Conservation (phyloP, 2,113 vertebrate species). For the Uria aalge region DNA sequence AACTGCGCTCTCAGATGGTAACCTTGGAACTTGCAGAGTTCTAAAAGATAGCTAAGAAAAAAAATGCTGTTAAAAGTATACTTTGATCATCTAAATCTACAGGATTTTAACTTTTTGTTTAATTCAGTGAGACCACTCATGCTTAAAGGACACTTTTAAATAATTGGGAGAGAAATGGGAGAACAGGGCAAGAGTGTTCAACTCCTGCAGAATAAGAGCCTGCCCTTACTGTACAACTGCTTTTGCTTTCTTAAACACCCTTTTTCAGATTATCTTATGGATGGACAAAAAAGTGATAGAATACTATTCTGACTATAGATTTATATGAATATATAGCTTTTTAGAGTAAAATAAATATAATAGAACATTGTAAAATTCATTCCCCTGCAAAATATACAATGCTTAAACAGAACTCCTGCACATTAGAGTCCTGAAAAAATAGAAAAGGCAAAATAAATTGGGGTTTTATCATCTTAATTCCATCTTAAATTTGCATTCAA, state of each 20-base stretch:
- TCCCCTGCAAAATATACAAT: not conserved
- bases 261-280: not conserved
- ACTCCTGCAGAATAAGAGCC: not conserved
- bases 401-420: not conserved
- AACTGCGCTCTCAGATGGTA: not conserved
- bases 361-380: not conserved
- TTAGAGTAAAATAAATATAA: not conserved
- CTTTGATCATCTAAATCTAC: not conserved
- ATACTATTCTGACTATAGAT: not conserved
- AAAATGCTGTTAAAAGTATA: not conserved
- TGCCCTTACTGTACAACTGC: not conserved
- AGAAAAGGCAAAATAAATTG: not conserved
- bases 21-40: not conserved
- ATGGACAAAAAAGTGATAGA: not conserved
- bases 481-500: not conserved
- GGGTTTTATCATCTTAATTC: not conserved
- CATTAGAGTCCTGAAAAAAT: not conserved
- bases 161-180: not conserved
- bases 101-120: not conserved
- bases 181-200: not conserved
- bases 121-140: not conserved
- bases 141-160: not conserved
- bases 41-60: not conserved
- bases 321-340: not conserved
- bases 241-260: not conserved